phyloP scores from a whole-genome alignment of 2,888 invertebrate genomes.

The Clanis bilineata region DNA sequence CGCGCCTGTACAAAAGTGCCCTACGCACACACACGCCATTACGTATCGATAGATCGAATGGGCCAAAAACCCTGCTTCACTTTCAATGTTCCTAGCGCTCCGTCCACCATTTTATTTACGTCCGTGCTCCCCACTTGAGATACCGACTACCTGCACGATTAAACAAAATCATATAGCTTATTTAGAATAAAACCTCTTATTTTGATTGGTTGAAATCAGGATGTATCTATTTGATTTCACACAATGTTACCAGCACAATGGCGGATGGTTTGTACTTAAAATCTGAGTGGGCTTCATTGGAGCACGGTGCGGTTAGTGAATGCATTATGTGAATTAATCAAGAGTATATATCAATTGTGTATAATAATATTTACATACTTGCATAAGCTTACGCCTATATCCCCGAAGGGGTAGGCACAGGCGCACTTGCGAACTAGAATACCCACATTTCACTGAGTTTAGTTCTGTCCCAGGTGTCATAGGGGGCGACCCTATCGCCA shows the following conservation, averaged over 20 bases:
- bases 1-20: too few species aligned
- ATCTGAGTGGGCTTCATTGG: background rate
- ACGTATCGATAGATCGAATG: too few species aligned
- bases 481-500: too few species aligned
- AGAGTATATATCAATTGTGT: background rate
- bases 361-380: background rate
- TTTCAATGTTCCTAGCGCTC: too few species aligned
- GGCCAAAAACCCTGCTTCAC: too few species aligned
- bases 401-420: too few species aligned
- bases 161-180: background rate
- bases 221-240: background rate
- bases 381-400: too few species aligned
- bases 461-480: too few species aligned
- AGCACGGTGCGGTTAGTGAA: background rate
- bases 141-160: background rate
- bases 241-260: background rate
- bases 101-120: too few species aligned
- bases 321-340: background rate
- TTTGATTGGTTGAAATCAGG: background rate
- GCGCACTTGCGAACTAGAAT: too few species aligned
- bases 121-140: background rate
- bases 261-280: background rate
- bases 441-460: too few species aligned
- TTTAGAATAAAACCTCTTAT: background rate
- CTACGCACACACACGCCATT: too few species aligned